phyloP scores from a whole-genome alignment of 2,888 invertebrate species.

The Diabrotica balteata region DNA sequence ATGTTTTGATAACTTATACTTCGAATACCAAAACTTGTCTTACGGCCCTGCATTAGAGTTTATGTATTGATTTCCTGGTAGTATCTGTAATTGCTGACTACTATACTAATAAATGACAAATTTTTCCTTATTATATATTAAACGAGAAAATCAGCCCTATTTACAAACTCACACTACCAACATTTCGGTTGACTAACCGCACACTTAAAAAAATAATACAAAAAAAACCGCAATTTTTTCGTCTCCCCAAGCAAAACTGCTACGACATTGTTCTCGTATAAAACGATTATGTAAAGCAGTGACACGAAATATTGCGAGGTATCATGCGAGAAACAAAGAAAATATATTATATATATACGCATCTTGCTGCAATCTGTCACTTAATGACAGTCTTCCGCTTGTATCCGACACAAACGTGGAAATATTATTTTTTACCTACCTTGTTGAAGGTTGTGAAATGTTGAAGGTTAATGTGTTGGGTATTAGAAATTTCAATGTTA shows the following conservation, averaged over 20 bases:
- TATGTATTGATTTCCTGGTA: too few species aligned
- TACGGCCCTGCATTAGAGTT: too few species aligned
- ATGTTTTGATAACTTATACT: too few species aligned
- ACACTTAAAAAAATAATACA: constrained; percentile 6
- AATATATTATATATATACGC: constrained; percentile 35
- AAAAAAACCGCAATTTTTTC: constrained; percentile 16
- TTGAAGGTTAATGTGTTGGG: constrained; percentile 2
- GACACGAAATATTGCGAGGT: constrained; percentile 47
- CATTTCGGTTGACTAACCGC: constrained; percentile 5
- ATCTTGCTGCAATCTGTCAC: constrained; percentile 54
- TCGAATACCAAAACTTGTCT: too few species aligned
- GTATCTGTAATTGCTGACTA: too few species aligned
- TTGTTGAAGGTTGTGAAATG: not conserved
- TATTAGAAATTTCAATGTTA: too few species aligned
- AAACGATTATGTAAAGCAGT: constrained; percentile 49
- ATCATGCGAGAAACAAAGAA: constrained; percentile 47
- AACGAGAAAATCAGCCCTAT: too few species aligned
- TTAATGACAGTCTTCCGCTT: constrained; percentile 56
- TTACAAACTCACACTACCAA: not conserved
- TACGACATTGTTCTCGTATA: constrained; percentile 45
- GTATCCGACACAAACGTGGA: constrained; percentile 47
- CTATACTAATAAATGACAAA: too few species aligned
- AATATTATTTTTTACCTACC: constrained; percentile 19
- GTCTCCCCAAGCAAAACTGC: constrained; percentile 37
- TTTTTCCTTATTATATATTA: too few species aligned